A percentile compares a stretch with the other conserved stretches of the same genome.
phyloP scores from a whole-genome alignment of 2,113 vertebrate species.

The Platanista minor region DNA sequence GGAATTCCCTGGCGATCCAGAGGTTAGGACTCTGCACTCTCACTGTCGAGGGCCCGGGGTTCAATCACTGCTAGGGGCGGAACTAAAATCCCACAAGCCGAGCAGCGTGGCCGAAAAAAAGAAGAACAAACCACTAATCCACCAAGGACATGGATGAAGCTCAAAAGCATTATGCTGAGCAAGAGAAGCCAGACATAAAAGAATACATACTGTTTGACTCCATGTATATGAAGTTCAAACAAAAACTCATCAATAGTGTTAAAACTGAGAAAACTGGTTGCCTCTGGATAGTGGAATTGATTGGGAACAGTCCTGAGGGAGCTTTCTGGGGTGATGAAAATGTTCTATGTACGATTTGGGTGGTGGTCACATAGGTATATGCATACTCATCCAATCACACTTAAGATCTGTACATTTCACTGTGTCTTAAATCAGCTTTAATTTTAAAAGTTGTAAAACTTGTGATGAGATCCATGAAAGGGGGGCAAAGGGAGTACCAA shows the following conservation, averaged over 20 bases:
- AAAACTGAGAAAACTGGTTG: not conserved
- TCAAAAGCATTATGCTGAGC: not conserved
- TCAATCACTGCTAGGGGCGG: too few relatives aligned
- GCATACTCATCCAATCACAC: not conserved
- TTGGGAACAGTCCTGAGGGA: not conserved
- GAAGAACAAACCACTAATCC: not conserved
- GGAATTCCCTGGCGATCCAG: too few relatives aligned
- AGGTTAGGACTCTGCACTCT: too few relatives aligned
- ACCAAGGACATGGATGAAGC: not conserved
- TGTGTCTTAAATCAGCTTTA: not conserved
- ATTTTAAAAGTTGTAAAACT: not conserved
- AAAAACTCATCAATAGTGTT: not conserved
- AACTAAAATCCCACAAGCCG: too few relatives aligned
- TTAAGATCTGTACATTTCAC: not conserved
- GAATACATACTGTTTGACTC: not conserved
- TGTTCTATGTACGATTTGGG: not conserved
- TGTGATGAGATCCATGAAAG: not conserved
- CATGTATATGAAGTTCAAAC: not conserved
- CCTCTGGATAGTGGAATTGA: not conserved
- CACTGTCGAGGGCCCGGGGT: too few relatives aligned
- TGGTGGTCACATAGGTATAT: not conserved
- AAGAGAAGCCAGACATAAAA: slow-evolving; percentile 1
- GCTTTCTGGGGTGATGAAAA: not conserved
- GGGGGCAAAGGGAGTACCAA: not conserved
- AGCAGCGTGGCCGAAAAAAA: too few relatives aligned